Base-by-base conservation (phyloP, 2,797 vertebrate genomes). In the Bovichtus variegatus region DNA sequence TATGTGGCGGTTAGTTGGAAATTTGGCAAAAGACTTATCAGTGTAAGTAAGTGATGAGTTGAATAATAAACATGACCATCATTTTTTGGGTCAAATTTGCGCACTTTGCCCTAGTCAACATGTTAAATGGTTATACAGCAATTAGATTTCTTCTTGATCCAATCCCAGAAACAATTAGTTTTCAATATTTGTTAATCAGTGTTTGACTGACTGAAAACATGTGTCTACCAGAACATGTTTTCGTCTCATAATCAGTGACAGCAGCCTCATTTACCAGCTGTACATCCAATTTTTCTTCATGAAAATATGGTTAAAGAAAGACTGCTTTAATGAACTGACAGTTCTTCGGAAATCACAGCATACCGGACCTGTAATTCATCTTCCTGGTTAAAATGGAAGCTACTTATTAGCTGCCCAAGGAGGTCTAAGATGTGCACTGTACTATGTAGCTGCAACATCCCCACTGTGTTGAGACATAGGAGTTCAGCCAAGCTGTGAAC, bases 1-100 rank as follows among this genome's bases (percentile, higher is more conserved):
- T 62, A 85, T 83, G 74, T 58, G 59, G 81, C 34, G 6, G 81
- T 82, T 72, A 71, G 82, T 43, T 90, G 78, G 75, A 91, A 90
- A 83, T 70, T 85, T 75, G 71, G 81, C 79, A 58, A 70, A 73
- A 62, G 43, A 55, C 64, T 51, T 65, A 67, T 79, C 66, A 27
- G 18, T 47, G 41, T 21, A 19, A 47, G 36, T 41, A 38, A 47
- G 19, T 25, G 31, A 53, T 41, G 61, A 81, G 34, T 1, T 65
- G 6, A 71, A 63, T 57, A 71, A 62, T 31, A 71, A 61, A 68
- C 53, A 59, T 49, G 69, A 53, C 9, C 29, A 74, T 34, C 31
- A 6, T 27, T 49, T 31, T 40, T 38, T 64, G 15, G 46, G 21
- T 53, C 34, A 55, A 2, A 59, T 53, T 13, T 12, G 10, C 29